Conservation (phyloP, 2,797 vertebrate genomes). For the Melanotaenia nigrans region DNA sequence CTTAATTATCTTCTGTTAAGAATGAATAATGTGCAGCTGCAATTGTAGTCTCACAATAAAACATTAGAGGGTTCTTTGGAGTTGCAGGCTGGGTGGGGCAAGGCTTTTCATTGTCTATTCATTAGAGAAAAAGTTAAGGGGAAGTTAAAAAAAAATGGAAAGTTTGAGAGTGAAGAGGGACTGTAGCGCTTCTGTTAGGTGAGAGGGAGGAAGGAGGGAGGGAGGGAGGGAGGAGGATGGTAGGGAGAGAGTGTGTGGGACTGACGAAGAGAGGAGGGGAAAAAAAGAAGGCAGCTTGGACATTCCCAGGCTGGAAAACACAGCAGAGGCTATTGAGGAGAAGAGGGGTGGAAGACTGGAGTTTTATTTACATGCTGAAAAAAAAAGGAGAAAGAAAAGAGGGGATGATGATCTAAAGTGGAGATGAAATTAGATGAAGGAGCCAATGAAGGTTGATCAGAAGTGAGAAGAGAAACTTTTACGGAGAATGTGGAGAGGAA, state of each 20-base stretch:
- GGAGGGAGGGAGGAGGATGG: slow-evolving; percentile 7
- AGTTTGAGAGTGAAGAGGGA: slow-evolving; percentile 74
- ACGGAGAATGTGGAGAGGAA: slow-evolving; percentile 63
- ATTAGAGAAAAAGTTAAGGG: slow-evolving; percentile 54
- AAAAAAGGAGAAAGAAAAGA: neutral
- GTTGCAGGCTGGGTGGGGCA: slow-evolving; percentile 52
- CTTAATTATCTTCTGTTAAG: slow-evolving; percentile 1
- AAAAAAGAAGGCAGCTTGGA: slow-evolving; percentile 36
- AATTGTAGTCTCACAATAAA: slow-evolving; percentile 29
- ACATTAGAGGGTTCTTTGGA: slow-evolving; percentile 26
- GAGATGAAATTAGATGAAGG: neutral
- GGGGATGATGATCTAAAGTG: neutral
- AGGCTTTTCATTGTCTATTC: slow-evolving; percentile 73
- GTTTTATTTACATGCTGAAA: neutral
- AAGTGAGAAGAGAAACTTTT: slow-evolving; percentile 32
- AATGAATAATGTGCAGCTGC: neutral
- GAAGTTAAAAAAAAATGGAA: slow-evolving; percentile 70
- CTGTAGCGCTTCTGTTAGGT: slow-evolving; percentile 80
- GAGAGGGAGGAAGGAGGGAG: slow-evolving; percentile 28
- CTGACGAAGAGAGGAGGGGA: slow-evolving; percentile 29
- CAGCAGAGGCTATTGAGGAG: slow-evolving; percentile 24
- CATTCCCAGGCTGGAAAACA: slow-evolving; percentile 70
- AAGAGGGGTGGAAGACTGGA: slow-evolving; percentile 26
- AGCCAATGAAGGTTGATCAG: neutral
- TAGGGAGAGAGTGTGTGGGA: slow-evolving; percentile 45